Conservation (phyloP, 2,113 vertebrate species). For the Hymenochirus boettgeri region DNA sequence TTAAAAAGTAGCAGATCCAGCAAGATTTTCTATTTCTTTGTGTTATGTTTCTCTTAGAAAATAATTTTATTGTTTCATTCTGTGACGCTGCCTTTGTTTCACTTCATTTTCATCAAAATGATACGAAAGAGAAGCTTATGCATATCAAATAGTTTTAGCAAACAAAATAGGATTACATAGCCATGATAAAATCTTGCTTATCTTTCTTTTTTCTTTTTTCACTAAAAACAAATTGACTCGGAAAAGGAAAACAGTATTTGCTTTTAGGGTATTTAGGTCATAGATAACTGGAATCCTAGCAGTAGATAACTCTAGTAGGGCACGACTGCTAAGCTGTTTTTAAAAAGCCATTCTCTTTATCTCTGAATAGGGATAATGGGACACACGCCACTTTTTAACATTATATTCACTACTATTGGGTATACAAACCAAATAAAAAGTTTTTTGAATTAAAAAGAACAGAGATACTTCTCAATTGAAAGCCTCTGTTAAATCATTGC, state of each 20-base stretch:
- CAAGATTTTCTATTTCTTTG: conserved; percentile 22
- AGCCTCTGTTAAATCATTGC: too few relatives aligned
- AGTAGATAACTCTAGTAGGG: too few relatives aligned
- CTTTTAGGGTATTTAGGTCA: too few relatives aligned
- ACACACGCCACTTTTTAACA: too few relatives aligned
- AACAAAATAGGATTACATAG: conserved; percentile 23
- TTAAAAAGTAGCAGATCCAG: conserved; percentile 18
- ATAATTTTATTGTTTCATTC: conserved; percentile 22
- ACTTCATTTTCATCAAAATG: conserved; percentile 32
- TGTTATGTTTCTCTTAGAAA: conserved; percentile 9
- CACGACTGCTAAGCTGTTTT: background rate
- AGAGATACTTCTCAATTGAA: too few relatives aligned
- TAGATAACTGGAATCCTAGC: too few relatives aligned
- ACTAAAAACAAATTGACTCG: too few relatives aligned
- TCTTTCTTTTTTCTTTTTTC: background rate
- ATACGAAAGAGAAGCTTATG: conserved; percentile 10
- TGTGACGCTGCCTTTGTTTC: conserved; percentile 33
- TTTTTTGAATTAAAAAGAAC: too few relatives aligned
- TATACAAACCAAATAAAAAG: too few relatives aligned
- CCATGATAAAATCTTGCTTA: conserved; percentile 23
- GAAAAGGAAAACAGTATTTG: too few relatives aligned
- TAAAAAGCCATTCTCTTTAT: conserved; percentile 3
- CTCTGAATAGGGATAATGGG: too few relatives aligned
- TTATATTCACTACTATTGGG: too few relatives aligned
- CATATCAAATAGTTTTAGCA: conserved; percentile 23